phyloP scores from a whole-genome alignment of 1,140 invertebrate species.

The Ridgeia piscesae region DNA sequence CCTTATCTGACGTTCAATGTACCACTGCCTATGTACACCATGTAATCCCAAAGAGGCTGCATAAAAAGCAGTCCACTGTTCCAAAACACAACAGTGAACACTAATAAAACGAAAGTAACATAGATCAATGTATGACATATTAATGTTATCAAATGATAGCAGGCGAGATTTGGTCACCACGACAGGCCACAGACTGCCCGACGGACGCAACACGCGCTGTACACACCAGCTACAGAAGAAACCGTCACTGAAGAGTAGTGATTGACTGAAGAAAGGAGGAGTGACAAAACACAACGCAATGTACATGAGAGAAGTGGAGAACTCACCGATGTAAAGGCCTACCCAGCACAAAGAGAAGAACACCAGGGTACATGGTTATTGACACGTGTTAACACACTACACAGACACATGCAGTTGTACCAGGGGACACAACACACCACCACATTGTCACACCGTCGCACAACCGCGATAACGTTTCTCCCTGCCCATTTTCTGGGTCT shows the following conservation, averaged over 20 bases:
- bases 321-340: conserved; percentile 63
- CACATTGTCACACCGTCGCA: neutral
- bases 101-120: neutral
- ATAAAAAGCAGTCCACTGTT: no score
- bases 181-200: neutral
- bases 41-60: no score
- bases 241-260: neutral
- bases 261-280: neutral
- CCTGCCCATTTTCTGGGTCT: neutral
- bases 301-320: conserved; percentile 3
- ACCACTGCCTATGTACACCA: no score
- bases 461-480: neutral
- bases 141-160: neutral
- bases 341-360: conserved; percentile 33
- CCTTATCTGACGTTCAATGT: no score
- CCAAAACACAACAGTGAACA: neutral
- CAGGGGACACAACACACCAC: neutral
- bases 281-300: neutral
- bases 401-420: conserved; percentile 15
- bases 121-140: neutral
- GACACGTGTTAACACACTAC: conserved; percentile 25
- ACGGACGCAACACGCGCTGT: neutral
- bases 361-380: conserved; percentile 32
- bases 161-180: neutral
- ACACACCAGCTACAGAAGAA: neutral